These are phyloP conservation scores for Spinibarbus caldwelli DNA, from an alignment of 2,797 vertebrate species.

Conservation along the genomic window DNA sequence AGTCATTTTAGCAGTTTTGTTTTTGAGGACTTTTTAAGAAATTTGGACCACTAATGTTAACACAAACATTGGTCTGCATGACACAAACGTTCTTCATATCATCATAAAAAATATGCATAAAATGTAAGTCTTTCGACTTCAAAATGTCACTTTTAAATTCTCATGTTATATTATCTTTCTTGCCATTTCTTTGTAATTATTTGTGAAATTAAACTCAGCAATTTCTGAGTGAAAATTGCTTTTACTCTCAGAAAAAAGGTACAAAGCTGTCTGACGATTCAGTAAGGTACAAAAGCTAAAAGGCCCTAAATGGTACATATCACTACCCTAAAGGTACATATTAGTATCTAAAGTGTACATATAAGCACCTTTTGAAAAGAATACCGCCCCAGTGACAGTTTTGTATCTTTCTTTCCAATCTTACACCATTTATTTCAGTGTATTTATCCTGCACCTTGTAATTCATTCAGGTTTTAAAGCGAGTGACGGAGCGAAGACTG, in stretches of 20 bases:
- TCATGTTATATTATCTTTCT: too few relatives aligned
- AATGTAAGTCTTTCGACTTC: background rate
- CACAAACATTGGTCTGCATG: background rate
- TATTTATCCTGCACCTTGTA: background rate
- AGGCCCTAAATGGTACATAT: background rate
- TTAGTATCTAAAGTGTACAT: background rate
- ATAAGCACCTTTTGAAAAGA: background rate
- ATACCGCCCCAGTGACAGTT: background rate
- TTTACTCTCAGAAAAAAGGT: background rate
- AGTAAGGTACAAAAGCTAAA: background rate
- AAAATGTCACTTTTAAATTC: too few relatives aligned
- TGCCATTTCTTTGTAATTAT: too few relatives aligned
- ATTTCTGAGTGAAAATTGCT: too few relatives aligned
- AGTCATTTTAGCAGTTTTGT: too few relatives aligned
- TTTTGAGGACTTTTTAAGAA: background rate
- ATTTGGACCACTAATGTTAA: too few relatives aligned
- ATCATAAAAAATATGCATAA: background rate
- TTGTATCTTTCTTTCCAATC: background rate
- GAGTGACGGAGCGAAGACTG: background rate
- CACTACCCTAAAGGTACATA: too few relatives aligned
- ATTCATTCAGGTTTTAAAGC: constrained; percentile 9
- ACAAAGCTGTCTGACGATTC: too few relatives aligned
- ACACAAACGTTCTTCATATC: background rate
- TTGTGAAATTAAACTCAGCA: too few relatives aligned
- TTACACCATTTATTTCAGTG: background rate